phyloP scores from a whole-genome alignment of 2,113 vertebrate genomes.

The Syngnathoides biaculeatus region DNA sequence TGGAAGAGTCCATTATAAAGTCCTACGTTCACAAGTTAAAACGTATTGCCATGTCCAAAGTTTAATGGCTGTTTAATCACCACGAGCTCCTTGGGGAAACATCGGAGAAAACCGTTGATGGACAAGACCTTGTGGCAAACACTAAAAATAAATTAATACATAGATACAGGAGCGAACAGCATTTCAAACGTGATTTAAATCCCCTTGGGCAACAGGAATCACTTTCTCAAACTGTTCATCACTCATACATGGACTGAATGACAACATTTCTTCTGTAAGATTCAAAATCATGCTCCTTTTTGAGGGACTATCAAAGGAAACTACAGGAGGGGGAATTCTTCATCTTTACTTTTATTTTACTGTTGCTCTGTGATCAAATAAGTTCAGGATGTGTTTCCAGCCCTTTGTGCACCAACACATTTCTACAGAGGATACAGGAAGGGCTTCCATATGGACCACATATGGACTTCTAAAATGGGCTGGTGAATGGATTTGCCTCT shows the following conservation, averaged over 20 bases:
- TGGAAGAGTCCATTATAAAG: conserved; percentile 43
- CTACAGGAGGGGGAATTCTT: background rate
- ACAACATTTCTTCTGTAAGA: background rate
- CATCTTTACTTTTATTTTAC: conserved; percentile 1
- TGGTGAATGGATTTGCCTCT: conserved; percentile 48
- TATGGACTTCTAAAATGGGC: conserved; percentile 52
- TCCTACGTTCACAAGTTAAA: conserved; percentile 27
- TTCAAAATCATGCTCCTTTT: background rate
- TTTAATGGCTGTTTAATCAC: conserved; percentile 27
- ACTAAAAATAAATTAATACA: background rate
- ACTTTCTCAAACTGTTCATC: conserved; percentile 9
- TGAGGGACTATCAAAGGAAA: conserved; percentile 2
- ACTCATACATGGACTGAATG: conserved; percentile 5
- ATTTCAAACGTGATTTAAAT: background rate
- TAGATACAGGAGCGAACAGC: background rate
- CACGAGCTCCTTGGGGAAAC: conserved; percentile 38
- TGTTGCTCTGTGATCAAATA: conserved; percentile 28
- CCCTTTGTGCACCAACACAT: conserved; percentile 34
- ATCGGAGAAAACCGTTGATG: conserved; percentile 27
- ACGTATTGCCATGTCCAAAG: conserved; percentile 12
- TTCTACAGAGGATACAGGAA: conserved; percentile 54
- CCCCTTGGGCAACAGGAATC: conserved; percentile 7
- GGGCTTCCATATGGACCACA: conserved; percentile 64
- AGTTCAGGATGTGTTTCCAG: conserved; percentile 38
- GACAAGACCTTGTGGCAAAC: conserved; percentile 14